phyloP scores from a whole-genome alignment of 2,113 vertebrate genomes.

The Perca flavescens region DNA sequence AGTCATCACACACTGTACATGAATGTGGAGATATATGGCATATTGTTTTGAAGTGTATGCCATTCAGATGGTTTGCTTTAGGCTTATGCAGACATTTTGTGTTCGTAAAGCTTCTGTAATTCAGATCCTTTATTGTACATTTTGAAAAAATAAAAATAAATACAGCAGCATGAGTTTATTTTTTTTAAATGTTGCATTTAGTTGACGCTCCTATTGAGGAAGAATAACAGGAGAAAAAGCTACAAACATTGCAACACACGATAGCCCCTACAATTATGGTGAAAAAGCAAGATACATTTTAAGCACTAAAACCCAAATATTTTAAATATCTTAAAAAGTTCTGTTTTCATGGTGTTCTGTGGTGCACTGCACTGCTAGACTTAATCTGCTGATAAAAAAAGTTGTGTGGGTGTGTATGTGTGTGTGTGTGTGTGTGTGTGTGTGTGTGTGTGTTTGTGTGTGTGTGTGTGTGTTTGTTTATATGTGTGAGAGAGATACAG shows the following conservation, averaged over 20 bases:
- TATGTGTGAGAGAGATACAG: background rate
- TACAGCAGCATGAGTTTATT: background rate
- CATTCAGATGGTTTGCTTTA: constrained; percentile 46
- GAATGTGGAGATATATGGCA: constrained; percentile 60
- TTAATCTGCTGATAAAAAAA: background rate
- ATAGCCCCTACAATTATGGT: background rate
- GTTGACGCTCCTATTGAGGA: background rate
- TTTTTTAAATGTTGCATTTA: background rate
- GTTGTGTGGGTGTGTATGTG: background rate
- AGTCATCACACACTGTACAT: constrained; percentile 69
- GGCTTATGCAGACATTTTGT: constrained; percentile 16
- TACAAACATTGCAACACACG: background rate
- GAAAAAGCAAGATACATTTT: background rate
- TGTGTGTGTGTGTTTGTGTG: too few species aligned
- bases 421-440: too few species aligned
- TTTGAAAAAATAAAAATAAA: background rate
- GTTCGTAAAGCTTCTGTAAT: constrained; percentile 30
- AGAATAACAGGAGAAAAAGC: background rate
- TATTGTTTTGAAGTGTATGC: constrained; percentile 52
- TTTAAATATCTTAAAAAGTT: background rate
- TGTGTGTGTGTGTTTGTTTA: background rate
- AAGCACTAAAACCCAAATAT: background rate
- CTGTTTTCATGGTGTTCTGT: background rate
- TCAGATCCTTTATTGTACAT: background rate
- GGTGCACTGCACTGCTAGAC: background rate